A percentile compares a stretch with the other conserved stretches of the same genome.
These are phyloP conservation scores for Mirza zaza DNA, from an alignment of 2,113 vertebrate genomes.

Conservation along the genomic window DNA sequence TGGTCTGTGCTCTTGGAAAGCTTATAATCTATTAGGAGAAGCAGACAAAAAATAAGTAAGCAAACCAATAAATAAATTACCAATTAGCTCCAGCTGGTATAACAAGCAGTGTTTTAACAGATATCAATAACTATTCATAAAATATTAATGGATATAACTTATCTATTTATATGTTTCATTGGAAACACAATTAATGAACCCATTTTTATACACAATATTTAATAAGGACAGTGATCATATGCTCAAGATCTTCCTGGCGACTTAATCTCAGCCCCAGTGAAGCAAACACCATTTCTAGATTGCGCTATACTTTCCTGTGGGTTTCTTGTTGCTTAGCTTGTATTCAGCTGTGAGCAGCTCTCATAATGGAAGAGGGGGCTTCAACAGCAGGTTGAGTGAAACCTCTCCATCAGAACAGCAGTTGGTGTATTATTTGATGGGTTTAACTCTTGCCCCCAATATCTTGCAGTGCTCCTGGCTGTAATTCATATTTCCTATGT, in stretches of 20 bases:
- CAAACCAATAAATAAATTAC: background rate
- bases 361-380: background rate
- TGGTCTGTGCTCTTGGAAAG: background rate
- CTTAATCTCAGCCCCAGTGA: background rate
- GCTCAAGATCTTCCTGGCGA: background rate
- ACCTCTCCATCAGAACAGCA: background rate
- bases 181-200: background rate
- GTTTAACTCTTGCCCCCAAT: conserved; percentile 65
- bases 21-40: accelerated
- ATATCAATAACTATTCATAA: background rate
- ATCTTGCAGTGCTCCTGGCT: background rate
- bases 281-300: background rate
- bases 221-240: background rate
- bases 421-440: conserved; percentile 8
- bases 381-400: background rate
- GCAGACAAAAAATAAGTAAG: background rate
- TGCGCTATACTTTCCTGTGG: accelerated
- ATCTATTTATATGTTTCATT: background rate
- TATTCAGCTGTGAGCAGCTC: background rate
- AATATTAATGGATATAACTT: background rate
- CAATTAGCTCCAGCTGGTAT: background rate
- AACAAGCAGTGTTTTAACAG: background rate
- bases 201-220: background rate
- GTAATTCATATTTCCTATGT: background rate
- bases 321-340: background rate